Evolutionary conservation across 64 coral and sea anemone species (phyloP).

Genomic region (Montipora sp.): DNA sequence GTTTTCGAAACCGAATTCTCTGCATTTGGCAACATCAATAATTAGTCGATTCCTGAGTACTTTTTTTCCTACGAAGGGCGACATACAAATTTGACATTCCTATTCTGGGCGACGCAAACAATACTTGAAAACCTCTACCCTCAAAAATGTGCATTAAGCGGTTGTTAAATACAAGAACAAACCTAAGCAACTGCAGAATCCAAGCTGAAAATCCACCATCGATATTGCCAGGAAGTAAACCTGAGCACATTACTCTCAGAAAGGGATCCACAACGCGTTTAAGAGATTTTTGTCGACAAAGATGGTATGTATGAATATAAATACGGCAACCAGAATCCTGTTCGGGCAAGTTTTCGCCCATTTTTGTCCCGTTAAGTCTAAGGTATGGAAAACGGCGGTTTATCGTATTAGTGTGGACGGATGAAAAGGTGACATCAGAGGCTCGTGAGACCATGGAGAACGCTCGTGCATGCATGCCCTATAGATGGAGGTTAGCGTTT

Average conservation of each 20-base stretch:
- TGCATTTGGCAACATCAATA: no score
- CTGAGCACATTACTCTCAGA: not conserved
- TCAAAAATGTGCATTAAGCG: not conserved
- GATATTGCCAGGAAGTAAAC: not conserved
- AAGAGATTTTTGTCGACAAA: not conserved
- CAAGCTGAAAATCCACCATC: slow-evolving; percentile 36
- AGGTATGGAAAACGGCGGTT: not conserved
- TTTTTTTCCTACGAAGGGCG: not conserved
- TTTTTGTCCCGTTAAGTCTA: not conserved
- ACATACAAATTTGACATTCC: not conserved
- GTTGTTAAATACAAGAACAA: not conserved
- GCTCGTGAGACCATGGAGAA: no score
- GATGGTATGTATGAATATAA: not conserved
- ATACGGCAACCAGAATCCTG: not conserved
- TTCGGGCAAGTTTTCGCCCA: not conserved
- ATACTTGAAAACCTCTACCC: not conserved
- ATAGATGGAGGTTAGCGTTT: no score
- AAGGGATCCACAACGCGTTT: not conserved
- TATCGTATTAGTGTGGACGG: no score
- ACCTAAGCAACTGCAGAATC: slow-evolving; percentile 47
- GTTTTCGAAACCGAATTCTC: no score
- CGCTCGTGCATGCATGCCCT: no score
- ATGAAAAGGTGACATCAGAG: no score
- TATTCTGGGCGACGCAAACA: not conserved
- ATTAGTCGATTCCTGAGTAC: not conserved